Conservation (phyloP, 1,140 invertebrate genomes). For the Sitobion miscanthi region DNA sequence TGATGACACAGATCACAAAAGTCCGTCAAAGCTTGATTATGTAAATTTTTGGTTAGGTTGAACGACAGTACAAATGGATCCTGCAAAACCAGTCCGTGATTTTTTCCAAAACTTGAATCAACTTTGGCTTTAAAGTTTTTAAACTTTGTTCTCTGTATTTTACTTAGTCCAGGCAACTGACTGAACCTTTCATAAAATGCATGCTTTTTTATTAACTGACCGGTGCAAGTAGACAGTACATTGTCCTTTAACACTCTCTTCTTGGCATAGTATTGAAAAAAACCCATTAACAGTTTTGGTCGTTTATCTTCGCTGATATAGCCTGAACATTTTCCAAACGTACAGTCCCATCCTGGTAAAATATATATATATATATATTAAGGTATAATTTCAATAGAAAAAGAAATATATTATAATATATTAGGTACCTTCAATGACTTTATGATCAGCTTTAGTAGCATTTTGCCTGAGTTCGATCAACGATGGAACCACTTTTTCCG, state of each 20-base stretch:
- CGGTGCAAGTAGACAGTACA: background rate
- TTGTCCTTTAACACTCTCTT: background rate
- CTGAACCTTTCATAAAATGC: background rate
- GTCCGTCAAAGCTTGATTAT: background rate
- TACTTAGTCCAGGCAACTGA: background rate
- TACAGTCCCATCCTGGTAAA: slow-evolving; percentile 31
- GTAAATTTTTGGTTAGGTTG: slow-evolving; percentile 18
- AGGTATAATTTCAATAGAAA: background rate
- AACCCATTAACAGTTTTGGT: background rate
- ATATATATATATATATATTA: no score
- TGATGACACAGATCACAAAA: slow-evolving; percentile 12
- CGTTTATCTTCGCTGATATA: background rate
- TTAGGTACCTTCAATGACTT: slow-evolving; percentile 18
- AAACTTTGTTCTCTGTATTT: background rate
- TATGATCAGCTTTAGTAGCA: background rate
- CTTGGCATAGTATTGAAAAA: slow-evolving; percentile 33
- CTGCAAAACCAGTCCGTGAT: background rate
- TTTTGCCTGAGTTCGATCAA: background rate
- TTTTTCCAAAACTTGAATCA: background rate
- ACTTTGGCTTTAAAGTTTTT: background rate
- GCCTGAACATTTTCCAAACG: background rate
- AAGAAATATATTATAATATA: no score
- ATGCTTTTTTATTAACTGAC: background rate
- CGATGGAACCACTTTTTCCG: background rate
- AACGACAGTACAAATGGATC: slow-evolving; percentile 31